A percentile compares a stretch with the other conserved stretches of the same genome.
These are phyloP conservation scores for Seriola aureovittata DNA, from an alignment of 2,113 vertebrate species.

Conservation along the genomic window DNA sequence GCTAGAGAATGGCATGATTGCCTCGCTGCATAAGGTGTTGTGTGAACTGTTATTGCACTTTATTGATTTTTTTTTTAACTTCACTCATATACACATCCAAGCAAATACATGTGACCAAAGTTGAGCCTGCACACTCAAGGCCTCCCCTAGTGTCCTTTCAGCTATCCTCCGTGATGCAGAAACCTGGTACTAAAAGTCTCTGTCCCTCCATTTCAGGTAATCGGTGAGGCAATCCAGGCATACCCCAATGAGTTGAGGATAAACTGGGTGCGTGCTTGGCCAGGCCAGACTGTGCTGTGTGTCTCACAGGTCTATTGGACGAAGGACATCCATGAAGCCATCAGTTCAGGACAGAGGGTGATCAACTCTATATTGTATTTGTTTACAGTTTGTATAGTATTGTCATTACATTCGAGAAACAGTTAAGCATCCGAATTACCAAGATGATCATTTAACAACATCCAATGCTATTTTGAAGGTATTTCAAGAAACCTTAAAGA, in stretches of 20 bases:
- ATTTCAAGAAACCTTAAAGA: neutral
- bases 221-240: conserved; percentile 85
- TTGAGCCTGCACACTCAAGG: neutral
- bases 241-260: conserved; percentile 85
- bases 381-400: neutral
- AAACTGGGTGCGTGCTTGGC: conserved; percentile 91
- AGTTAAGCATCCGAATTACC: neutral
- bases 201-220: conserved; percentile 82
- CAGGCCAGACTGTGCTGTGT: conserved; percentile 92
- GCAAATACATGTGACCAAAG: neutral
- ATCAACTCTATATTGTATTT: neutral
- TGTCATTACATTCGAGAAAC: neutral
- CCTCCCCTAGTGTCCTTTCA: neutral
- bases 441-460: neutral
- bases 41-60: neutral
- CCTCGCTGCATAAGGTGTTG: conserved; percentile 90
- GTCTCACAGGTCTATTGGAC: conserved; percentile 94
- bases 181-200: neutral
- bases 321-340: conserved; percentile 85
- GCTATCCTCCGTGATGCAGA: neutral
- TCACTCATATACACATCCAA: neutral
- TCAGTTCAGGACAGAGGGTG: conserved; percentile 84
- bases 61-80: neutral
- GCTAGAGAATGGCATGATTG: conserved; percentile 88
- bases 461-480: neutral